Conservation (phyloP, 2,797 vertebrate genomes). For the Sphaeramia orbicularis region DNA sequence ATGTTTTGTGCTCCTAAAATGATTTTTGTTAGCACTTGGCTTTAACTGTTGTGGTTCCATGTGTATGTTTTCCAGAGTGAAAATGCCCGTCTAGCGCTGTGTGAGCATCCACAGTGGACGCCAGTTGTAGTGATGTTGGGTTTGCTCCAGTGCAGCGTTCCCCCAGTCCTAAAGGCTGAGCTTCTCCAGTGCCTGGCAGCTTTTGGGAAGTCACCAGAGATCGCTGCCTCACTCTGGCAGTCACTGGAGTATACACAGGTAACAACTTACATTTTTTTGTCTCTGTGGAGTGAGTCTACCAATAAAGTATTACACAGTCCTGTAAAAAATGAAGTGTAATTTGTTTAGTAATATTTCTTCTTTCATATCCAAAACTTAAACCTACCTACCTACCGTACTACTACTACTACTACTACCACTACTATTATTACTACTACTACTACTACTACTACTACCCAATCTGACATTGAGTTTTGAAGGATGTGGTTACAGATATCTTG, state of each 20-base stretch:
- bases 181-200: constrained; percentile 91
- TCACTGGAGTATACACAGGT: constrained; percentile 98
- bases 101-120: constrained; percentile 98
- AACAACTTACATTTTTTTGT: neutral
- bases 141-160: constrained; percentile 95
- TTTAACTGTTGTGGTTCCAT: neutral
- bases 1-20: too few relatives aligned
- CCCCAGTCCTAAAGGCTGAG: constrained; percentile 93
- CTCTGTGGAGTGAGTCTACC: too few relatives aligned
- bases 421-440: too few relatives aligned
- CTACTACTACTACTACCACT: too few relatives aligned
- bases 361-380: too few relatives aligned
- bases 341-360: too few relatives aligned
- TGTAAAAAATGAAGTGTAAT: too few relatives aligned
- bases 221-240: constrained; percentile 97
- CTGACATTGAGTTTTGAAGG: neutral
- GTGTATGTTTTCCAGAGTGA: constrained; percentile 87
- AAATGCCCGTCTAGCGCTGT: constrained; percentile 96
- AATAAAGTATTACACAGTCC: too few relatives aligned
- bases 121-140: constrained; percentile 96
- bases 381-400: too few relatives aligned
- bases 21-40: too few relatives aligned
- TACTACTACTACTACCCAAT: too few relatives aligned
- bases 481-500: neutral
- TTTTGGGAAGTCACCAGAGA: constrained; percentile 98